Conservation (phyloP, 2,888 invertebrate species). For the Ectemnius continuus region DNA sequence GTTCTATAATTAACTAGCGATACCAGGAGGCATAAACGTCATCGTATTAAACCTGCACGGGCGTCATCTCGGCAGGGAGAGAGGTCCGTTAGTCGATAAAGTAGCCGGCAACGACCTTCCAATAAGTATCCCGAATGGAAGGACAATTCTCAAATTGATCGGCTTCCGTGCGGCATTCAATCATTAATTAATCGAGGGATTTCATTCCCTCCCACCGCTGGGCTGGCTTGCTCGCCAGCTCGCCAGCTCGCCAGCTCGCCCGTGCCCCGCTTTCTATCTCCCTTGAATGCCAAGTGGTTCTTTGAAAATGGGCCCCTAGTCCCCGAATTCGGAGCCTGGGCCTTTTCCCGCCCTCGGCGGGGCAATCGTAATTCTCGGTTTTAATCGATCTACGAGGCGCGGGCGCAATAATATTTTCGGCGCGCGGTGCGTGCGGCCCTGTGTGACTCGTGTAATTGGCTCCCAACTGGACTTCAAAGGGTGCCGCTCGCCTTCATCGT, state of each 20-base stretch:
- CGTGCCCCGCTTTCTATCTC: conserved; percentile 1
- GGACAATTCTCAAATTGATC: conserved; percentile 39
- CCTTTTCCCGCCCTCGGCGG: conserved; percentile 47
- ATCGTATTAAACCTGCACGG: neutral
- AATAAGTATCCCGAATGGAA: neutral
- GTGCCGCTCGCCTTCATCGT: conserved; percentile 77
- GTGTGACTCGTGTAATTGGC: conserved; percentile 79
- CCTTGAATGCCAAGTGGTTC: conserved; percentile 14
- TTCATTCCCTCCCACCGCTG: conserved; percentile 50
- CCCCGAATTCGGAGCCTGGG: neutral
- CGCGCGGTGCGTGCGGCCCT: conserved; percentile 73
- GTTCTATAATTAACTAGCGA: conserved; percentile 9
- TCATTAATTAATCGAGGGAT: conserved; percentile 70
- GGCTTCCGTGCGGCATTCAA: conserved; percentile 53
- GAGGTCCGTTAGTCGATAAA: conserved; percentile 27
- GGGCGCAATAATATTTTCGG: conserved; percentile 70
- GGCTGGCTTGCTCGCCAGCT: neutral
- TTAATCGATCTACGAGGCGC: conserved; percentile 71
- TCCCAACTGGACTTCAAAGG: conserved; percentile 79
- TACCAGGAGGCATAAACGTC: conserved; percentile 4
- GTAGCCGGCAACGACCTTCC: conserved; percentile 14
- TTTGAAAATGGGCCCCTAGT: conserved; percentile 28
- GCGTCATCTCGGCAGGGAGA: conserved; percentile 12
- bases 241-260: too few relatives aligned
- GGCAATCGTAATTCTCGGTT: conserved; percentile 70